phyloP scores from a whole-genome alignment of 1,140 invertebrate genomes.

The Delia radicum region DNA sequence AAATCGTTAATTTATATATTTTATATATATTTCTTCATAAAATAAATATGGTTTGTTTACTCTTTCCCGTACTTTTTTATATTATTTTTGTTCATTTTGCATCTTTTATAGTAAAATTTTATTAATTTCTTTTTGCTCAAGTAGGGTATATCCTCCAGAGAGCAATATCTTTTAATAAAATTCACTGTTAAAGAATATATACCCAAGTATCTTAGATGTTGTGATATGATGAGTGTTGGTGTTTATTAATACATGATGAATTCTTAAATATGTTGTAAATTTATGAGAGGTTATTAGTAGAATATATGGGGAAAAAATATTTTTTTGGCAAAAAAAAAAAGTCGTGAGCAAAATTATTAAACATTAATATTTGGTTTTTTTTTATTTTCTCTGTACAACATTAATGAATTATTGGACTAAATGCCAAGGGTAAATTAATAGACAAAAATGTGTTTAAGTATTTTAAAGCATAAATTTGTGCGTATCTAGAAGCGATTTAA shows the following conservation, averaged over 20 bases:
- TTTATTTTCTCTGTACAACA: not conserved
- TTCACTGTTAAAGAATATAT: not conserved
- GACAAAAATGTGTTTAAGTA: too few species aligned
- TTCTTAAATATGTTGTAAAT: not conserved
- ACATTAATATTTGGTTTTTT: not conserved
- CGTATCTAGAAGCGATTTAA: too few species aligned
- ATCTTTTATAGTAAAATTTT: not conserved
- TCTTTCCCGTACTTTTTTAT: not conserved
- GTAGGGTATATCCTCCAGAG: not conserved
- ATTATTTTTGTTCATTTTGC: too few species aligned
- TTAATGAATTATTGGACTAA: not conserved
- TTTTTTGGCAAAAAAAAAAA: not conserved
- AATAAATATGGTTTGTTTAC: too few species aligned
- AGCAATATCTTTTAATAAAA: not conserved
- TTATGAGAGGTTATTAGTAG: not conserved
- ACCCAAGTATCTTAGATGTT: not conserved
- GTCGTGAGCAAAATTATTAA: not conserved
- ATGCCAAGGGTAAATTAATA: not conserved
- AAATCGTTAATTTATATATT: too few species aligned
- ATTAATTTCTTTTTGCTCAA: not conserved
- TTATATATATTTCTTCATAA: too few species aligned
- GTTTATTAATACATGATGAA: slow-evolving; percentile 1
- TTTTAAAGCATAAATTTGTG: too few species aligned
- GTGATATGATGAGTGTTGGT: not conserved
- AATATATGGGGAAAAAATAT: not conserved